Evolutionary conservation across 2,888 invertebrate species (phyloP).

Genomic region (Morpho achilles): DNA sequence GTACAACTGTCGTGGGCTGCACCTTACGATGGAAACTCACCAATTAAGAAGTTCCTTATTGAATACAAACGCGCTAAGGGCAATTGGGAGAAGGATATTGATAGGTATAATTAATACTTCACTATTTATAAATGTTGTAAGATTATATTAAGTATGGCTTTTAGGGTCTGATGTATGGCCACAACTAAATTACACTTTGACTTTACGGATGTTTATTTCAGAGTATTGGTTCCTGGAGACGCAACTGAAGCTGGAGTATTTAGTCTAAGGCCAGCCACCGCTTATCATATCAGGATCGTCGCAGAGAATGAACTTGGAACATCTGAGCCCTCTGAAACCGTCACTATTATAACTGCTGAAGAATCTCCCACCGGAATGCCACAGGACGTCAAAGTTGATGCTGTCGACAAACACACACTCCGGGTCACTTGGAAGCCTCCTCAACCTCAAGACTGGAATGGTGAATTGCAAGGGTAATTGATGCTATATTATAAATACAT

Average conservation of each 20-base stretch:
- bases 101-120: constrained; percentile 58
- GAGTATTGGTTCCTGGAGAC: constrained; percentile 93
- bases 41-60: constrained; percentile 92
- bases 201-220: constrained; percentile 28
- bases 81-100: constrained; percentile 87
- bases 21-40: constrained; percentile 95
- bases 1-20: constrained; percentile 96
- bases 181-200: neutral
- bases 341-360: constrained; percentile 96
- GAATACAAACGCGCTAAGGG: constrained; percentile 92
- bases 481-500: too few relatives aligned
- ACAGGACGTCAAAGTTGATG: constrained; percentile 90
- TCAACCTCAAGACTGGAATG: constrained; percentile 93
- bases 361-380: constrained; percentile 93
- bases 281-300: constrained; percentile 94
- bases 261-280: constrained; percentile 93
- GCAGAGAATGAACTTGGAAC: constrained; percentile 96
- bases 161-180: neutral
- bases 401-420: constrained; percentile 91
- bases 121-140: neutral
- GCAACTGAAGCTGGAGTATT: constrained; percentile 94
- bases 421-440: constrained; percentile 95
- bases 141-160: neutral
- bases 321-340: constrained; percentile 95
- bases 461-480: constrained; percentile 84